Evolutionary conservation across 2,888 invertebrate species (phyloP).

Genomic region (Drosophila bunnanda): DNA sequence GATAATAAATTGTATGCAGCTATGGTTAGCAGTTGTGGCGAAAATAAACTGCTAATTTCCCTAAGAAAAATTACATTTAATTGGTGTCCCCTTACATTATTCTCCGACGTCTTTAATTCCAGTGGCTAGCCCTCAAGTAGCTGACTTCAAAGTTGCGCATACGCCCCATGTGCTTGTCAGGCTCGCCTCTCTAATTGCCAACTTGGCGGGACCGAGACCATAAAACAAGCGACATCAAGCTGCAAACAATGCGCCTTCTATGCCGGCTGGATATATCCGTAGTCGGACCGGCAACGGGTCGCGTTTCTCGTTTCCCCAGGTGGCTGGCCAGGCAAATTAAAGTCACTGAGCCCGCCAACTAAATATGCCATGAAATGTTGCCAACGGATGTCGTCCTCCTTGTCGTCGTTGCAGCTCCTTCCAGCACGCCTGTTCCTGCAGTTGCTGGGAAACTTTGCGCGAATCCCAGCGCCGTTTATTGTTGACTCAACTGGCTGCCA

Average conservation of each 20-base stretch:
- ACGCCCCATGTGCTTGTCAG: constrained; percentile 53
- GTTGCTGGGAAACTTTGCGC: constrained; percentile 56
- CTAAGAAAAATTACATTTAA: not conserved
- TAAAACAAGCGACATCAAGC: constrained; percentile 37
- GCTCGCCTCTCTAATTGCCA: constrained; percentile 52
- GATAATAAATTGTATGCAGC: not conserved
- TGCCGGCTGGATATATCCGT: constrained; percentile 20
- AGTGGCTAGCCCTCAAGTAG: not conserved
- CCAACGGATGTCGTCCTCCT: constrained; percentile 61
- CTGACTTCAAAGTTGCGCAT: constrained; percentile 46
- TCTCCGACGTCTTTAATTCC: not conserved
- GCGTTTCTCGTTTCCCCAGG: constrained; percentile 26
- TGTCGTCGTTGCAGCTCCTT: constrained; percentile 26
- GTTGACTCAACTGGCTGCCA: constrained; percentile 65
- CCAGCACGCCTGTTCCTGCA: constrained; percentile 5
- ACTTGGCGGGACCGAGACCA: constrained; percentile 19
- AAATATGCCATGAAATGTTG: constrained; percentile 65
- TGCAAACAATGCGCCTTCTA: constrained; percentile 49
- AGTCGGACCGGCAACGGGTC: constrained; percentile 22
- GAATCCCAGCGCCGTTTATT: constrained; percentile 62
- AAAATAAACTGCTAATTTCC: not conserved
- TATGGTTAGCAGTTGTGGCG: not conserved
- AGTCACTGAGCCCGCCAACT: constrained; percentile 56
- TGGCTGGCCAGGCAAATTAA: constrained; percentile 63
- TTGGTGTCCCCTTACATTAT: not conserved